Evolutionary conservation across 2,888 invertebrate genomes (phyloP).

Genomic region (Conistra vaccinii): DNA sequence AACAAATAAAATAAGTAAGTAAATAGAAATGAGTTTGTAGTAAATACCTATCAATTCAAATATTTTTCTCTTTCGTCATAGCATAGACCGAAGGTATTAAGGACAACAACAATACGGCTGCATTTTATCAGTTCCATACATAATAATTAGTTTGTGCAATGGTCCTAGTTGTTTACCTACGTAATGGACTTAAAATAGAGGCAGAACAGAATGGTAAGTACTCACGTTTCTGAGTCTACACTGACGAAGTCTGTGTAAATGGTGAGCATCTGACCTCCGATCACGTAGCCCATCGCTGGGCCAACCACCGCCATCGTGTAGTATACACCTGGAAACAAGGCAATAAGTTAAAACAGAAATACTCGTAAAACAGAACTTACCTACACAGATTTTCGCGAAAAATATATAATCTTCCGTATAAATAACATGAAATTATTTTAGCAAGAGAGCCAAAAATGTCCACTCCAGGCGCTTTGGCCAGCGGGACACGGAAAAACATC

Average conservation of each 20-base stretch:
- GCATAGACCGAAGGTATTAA: not conserved
- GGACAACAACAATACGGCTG: not conserved
- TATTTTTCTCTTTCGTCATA: not conserved
- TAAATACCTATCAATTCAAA: not conserved
- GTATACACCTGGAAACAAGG: slow-evolving; percentile 92
- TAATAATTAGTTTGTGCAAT: no score
- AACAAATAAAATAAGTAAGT: slow-evolving; percentile 13
- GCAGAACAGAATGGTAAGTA: slow-evolving; percentile 61
- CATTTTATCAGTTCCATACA: no score
- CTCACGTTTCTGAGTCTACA: slow-evolving; percentile 92
- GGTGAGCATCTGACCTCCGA: slow-evolving; percentile 95
- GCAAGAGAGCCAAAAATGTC: not conserved
- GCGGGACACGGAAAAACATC: not conserved
- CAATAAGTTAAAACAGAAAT: not conserved
- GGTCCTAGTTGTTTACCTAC: not conserved
- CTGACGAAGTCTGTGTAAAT: slow-evolving; percentile 94
- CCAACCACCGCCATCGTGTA: slow-evolving; percentile 96
- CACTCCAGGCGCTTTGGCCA: not conserved
- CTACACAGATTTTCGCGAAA: not conserved
- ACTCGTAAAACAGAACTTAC: not conserved
- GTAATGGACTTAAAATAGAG: not conserved
- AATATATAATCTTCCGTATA: not conserved
- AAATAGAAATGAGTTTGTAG: slow-evolving; percentile 2
- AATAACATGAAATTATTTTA: not conserved
- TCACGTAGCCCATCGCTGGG: slow-evolving; percentile 95